Percentiles rank a stretch among this genome's conserved stretches.
These are phyloP conservation scores for Campoplex nolae DNA, from an alignment of 2,888 invertebrate genomes.

Conservation along the genomic window DNA sequence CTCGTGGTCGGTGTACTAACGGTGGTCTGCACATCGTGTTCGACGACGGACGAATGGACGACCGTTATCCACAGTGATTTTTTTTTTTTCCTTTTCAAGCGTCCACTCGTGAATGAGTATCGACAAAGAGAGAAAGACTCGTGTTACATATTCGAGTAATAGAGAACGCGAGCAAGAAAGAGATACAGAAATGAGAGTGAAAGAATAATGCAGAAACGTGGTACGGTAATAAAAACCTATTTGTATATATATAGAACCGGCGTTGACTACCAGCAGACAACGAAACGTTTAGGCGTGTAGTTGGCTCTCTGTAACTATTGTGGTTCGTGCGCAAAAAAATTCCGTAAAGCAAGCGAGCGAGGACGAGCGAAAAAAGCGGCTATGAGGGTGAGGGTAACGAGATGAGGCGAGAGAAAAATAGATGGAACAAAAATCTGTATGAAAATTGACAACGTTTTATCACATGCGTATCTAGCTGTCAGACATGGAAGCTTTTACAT, in stretches of 20 bases:
- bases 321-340: neutral
- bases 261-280: slow-evolving; percentile 12
- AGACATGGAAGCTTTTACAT: slow-evolving; percentile 3
- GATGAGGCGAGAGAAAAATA: slow-evolving; percentile 30
- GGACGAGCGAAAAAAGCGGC: neutral
- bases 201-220: slow-evolving; percentile 34
- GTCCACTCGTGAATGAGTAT: slow-evolving; percentile 12
- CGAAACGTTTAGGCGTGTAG: neutral
- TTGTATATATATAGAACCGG: neutral
- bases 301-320: slow-evolving; percentile 23
- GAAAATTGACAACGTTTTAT: slow-evolving; percentile 46
- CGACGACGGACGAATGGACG: slow-evolving; percentile 52
- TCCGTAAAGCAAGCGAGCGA: neutral
- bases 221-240: slow-evolving; percentile 57
- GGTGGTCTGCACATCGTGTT: slow-evolving; percentile 43
- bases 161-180: slow-evolving; percentile 14
- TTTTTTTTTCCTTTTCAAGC: slow-evolving; percentile 60
- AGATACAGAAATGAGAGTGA: slow-evolving; percentile 18
- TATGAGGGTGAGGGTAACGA: neutral
- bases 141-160: slow-evolving; percentile 21
- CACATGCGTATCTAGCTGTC: slow-evolving; percentile 40
- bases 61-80: slow-evolving; percentile 58
- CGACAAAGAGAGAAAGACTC: slow-evolving; percentile 36
- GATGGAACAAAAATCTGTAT: slow-evolving; percentile 12
- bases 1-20: slow-evolving; percentile 62